Evolutionary conservation across 2,797 vertebrate species (phyloP).

Genomic region (Hydrocynus forskahlii): DNA sequence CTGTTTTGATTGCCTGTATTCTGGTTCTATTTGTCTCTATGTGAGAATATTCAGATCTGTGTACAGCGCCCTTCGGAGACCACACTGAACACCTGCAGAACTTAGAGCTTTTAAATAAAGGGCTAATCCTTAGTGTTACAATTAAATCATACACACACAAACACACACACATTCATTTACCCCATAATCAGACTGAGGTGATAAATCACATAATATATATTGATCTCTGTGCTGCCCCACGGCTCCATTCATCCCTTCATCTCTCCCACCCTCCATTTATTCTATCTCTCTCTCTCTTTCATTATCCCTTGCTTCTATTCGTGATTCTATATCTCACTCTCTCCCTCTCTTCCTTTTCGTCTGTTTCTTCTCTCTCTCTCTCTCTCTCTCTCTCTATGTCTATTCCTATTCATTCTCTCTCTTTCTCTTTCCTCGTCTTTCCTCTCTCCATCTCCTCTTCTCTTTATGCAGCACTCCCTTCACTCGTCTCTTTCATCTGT

Average conservation of each 20-base stretch:
- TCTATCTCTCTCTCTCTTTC: conserved; percentile 23
- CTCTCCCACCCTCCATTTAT: neutral
- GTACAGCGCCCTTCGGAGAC: too few species aligned
- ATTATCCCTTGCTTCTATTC: too few species aligned
- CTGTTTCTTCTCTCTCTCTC: conserved; percentile 1
- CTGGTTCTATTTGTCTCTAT: too few species aligned
- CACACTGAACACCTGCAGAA: too few species aligned
- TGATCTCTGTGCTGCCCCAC: conserved; percentile 14
- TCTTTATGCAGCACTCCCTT: too few species aligned
- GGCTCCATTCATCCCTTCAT: conserved; percentile 8
- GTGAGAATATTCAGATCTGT: neutral
- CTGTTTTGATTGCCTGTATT: too few species aligned
- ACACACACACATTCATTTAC: neutral
- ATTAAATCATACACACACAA: neutral
- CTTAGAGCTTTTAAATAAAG: too few species aligned
- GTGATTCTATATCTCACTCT: too few species aligned
- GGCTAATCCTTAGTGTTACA: neutral
- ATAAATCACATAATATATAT: conserved; percentile 39
- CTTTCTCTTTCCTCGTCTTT: neutral
- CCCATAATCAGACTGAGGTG: conserved; percentile 11
- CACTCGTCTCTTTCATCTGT: too few species aligned
- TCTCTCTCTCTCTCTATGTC: conserved; percentile 16
- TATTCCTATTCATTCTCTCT: conserved; percentile 22
- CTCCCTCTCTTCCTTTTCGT: too few species aligned
- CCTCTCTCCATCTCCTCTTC: too few species aligned